These are phyloP conservation scores for Diarsia brunnea DNA, from an alignment of 2,888 invertebrate genomes.

Conservation along the genomic window DNA sequence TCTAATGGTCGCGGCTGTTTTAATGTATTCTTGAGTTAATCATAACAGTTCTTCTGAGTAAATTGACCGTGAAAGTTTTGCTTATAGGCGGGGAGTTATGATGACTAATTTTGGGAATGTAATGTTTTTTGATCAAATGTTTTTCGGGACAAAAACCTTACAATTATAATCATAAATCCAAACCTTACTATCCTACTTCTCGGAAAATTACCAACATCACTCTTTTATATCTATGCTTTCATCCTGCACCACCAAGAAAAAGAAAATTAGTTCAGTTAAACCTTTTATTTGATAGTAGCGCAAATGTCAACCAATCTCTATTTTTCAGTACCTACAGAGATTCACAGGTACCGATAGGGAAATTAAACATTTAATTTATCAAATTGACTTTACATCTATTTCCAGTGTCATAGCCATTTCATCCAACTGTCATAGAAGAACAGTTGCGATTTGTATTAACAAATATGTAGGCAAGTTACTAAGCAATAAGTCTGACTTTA, in stretches of 20 bases:
- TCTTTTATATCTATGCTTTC: neutral
- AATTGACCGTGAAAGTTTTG: slow-evolving; percentile 72
- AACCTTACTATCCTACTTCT: neutral
- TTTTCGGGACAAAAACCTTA: neutral
- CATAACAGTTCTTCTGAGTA: slow-evolving; percentile 69
- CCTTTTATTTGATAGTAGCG: neutral
- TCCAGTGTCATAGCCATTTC: neutral
- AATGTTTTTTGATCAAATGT: neutral
- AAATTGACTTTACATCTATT: neutral
- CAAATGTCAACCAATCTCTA: neutral
- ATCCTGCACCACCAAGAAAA: neutral
- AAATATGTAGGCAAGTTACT: neutral
- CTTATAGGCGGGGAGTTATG: slow-evolving; percentile 15
- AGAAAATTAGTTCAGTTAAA: neutral
- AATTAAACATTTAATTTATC: neutral
- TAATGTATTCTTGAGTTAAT: slow-evolving; percentile 64
- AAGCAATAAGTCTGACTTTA: neutral
- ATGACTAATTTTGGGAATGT: neutral
- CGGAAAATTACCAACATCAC: neutral
- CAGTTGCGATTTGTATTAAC: neutral
- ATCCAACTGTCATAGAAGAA: neutral
- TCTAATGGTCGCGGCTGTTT: slow-evolving; percentile 43
- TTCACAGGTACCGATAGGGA: neutral
- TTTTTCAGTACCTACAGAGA: neutral
- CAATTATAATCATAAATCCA: neutral